Conservation (phyloP, 2,888 invertebrate species). For the Congeria kusceri region DNA sequence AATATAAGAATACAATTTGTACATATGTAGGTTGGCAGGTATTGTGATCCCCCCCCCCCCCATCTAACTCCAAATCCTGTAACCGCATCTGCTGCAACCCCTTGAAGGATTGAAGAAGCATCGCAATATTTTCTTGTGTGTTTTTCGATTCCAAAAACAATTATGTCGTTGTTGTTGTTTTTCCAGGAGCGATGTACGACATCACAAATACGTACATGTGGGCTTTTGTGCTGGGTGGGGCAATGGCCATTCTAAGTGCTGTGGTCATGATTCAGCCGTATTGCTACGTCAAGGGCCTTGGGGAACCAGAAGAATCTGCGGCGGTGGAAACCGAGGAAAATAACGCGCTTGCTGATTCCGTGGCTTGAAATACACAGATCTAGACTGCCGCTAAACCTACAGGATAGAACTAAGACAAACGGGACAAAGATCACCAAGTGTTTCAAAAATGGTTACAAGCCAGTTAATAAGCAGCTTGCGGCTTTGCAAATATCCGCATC, state of each 20-base stretch:
- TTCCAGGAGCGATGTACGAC: slow-evolving; percentile 67
- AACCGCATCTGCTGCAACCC: too few species aligned
- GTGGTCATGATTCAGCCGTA: slow-evolving; percentile 63
- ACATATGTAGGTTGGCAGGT: too few species aligned
- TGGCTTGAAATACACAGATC: slow-evolving; percentile 36
- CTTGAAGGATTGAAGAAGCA: too few species aligned
- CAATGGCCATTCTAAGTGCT: slow-evolving; percentile 51
- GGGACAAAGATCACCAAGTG: background rate
- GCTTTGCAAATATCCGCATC: slow-evolving; percentile 7
- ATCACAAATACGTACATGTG: slow-evolving; percentile 56
- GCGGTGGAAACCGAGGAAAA: slow-evolving; percentile 40
- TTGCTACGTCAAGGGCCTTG: slow-evolving; percentile 44
- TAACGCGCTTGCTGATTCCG: slow-evolving; percentile 29
- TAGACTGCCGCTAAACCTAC: slow-evolving; percentile 11
- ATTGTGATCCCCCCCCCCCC: too few species aligned
- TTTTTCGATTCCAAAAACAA: too few species aligned
- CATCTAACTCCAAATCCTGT: too few species aligned
- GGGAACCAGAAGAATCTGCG: slow-evolving; percentile 10
- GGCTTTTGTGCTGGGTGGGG: slow-evolving; percentile 62
- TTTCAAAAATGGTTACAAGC: slow-evolving; percentile 1
- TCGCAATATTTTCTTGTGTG: too few species aligned
- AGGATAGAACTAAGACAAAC: background rate
- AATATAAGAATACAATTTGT: too few species aligned
- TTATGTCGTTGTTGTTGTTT: background rate
- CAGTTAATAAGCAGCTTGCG: slow-evolving; percentile 18